Percentiles rank a stretch among this genome's conserved stretches.
Conservation (phyloP, 1,140 invertebrate genomes). For the Adoxophyes honmai region DNA sequence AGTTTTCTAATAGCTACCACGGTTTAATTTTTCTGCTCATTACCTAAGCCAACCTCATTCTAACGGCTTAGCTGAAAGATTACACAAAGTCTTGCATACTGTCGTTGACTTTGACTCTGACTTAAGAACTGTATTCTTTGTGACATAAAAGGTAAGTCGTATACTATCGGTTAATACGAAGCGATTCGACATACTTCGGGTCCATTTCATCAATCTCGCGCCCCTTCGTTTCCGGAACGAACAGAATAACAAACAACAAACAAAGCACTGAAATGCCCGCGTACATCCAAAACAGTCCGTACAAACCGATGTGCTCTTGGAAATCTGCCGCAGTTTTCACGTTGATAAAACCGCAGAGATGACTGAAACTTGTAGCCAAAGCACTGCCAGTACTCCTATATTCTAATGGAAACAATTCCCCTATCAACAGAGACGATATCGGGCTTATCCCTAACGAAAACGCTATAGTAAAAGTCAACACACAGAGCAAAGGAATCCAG, state of each 20-base stretch:
- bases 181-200: slow-evolving; percentile 80
- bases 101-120: too few species aligned
- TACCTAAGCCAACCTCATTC: too few species aligned
- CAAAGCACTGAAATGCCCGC: slow-evolving; percentile 89
- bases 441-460: slow-evolving; percentile 94
- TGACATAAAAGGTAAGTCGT: slow-evolving; percentile 16
- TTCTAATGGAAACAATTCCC: slow-evolving; percentile 91
- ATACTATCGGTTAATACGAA: slow-evolving; percentile 73
- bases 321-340: slow-evolving; percentile 93
- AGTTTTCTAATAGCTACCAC: too few species aligned
- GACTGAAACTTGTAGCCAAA: slow-evolving; percentile 90
- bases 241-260: slow-evolving; percentile 89
- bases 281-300: slow-evolving; percentile 93
- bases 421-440: slow-evolving; percentile 92
- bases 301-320: slow-evolving; percentile 84
- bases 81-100: too few species aligned
- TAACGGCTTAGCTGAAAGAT: too few species aligned
- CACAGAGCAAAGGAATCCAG: slow-evolving; percentile 90
- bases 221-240: slow-evolving; percentile 94
- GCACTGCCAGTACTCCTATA: slow-evolving; percentile 90
- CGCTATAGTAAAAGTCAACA: slow-evolving; percentile 88
- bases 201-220: slow-evolving; percentile 92
- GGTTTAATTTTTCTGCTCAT: too few species aligned
- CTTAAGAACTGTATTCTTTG: slow-evolving; percentile 12
- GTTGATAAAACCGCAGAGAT: slow-evolving; percentile 91